Evolutionary conservation across 1,140 invertebrate genomes (phyloP), one percentile per base, ranked within the genome.

Genomic region (Macrostomum lignano): DNA sequence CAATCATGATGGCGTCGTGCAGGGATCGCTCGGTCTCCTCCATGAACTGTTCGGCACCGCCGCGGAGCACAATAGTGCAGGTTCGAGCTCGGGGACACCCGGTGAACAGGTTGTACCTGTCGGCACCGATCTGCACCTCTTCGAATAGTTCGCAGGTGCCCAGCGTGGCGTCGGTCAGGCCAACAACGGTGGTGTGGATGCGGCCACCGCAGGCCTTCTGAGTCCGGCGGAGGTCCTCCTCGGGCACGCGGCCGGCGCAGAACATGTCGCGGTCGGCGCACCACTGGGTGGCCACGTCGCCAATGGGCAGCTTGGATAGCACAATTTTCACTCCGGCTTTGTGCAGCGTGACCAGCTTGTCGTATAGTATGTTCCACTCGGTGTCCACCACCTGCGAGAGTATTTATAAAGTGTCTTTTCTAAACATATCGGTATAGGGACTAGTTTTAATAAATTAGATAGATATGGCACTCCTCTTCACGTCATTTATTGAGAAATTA

Each of bases 1-100:
- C 91, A 51, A 98, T 93, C 91, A 98, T 98, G 43, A 98, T 96
- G 31, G 91, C 88, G 57, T 98, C 91, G 49, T 98, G 91, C 11
- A 98, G 65, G 10, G 86, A 94, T 35, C 91, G 65, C 57, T 98
- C 84, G 0, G 84, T 94, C 64, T 98, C 91, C 58, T 94, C 91
- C 41, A 98, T 67, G 55, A 98, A 96, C 60, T 98, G 91, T 49
- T 96, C 86, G 10, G 86, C 74, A 14, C 91, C 91, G 23, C 91
- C 91, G 32, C 91, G 67, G 9, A 98, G 59, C 21, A 98, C 72
- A 29, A 98, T 61, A 0, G 91, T 98, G 47, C 82, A 91, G 0
- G 88, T 88, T 60, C 74, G 79, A 0, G 84, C 74, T 45, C 79
- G 73, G 0, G 77, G 70, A 48, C 88, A 93, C 6, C 82, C 84